Conservation (phyloP, 1,140 invertebrate genomes). For the Brachionus rubens region DNA sequence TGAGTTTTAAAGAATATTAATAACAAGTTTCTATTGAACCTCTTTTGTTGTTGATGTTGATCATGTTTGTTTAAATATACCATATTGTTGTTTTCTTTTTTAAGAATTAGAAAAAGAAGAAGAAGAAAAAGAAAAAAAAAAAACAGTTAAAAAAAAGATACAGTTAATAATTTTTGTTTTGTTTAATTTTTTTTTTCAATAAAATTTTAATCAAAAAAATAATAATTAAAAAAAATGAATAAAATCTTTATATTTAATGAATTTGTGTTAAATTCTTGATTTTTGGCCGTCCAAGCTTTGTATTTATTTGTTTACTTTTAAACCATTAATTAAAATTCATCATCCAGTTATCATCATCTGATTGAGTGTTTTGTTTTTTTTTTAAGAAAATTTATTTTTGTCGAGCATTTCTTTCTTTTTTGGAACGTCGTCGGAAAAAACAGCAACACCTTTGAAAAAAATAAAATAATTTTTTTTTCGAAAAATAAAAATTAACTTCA, state of each 20-base stretch:
- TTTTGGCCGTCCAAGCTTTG: no score
- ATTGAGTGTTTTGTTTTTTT: no score
- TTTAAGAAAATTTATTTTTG: constrained; percentile 25
- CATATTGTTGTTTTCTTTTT: no score
- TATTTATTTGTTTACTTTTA: neutral
- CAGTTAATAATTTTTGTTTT: constrained; percentile 24
- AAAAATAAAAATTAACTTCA: neutral
- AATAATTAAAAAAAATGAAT: constrained; percentile 11
- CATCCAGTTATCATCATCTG: no score
- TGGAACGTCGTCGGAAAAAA: constrained; percentile 39
- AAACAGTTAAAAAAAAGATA: constrained; percentile 18
- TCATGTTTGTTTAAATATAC: no score
- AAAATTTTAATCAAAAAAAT: constrained; percentile 15
- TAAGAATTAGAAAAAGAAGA: no score
- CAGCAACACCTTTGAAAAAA: constrained; percentile 31
- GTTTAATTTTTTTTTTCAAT: constrained; percentile 20
- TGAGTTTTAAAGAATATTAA: no score
- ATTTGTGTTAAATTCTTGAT: no score
- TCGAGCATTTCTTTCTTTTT: constrained; percentile 43
- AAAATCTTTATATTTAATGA: no score
- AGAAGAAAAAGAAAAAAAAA: no score
- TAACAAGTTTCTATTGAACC: no score
- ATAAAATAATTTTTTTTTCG: constrained; percentile 1
- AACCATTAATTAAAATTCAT: neutral
- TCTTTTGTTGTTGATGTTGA: no score